phyloP scores from a whole-genome alignment of 2,797 vertebrate genomes.

The Diplodus puntazzo region DNA sequence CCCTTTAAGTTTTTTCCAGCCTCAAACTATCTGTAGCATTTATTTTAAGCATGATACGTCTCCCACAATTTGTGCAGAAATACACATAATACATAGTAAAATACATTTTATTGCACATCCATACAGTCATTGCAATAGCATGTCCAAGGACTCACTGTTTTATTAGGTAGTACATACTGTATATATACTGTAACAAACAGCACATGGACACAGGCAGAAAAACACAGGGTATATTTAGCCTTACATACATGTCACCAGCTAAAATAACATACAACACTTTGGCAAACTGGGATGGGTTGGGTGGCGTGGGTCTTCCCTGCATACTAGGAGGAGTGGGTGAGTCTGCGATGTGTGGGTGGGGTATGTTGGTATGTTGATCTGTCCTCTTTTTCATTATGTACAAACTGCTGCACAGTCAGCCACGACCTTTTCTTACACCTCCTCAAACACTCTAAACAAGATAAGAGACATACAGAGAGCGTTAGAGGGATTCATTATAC shows the following conservation, averaged over 20 bases:
- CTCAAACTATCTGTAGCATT: neutral
- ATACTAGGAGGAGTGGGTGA: conserved; percentile 25
- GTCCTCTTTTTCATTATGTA: conserved; percentile 55
- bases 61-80: conserved; percentile 5
- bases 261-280: conserved; percentile 52
- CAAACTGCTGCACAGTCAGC: conserved; percentile 51
- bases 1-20: neutral
- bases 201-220: conserved; percentile 49
- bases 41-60: neutral
- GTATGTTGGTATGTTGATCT: conserved; percentile 33
- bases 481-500: conserved; percentile 12
- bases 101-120: conserved; percentile 64
- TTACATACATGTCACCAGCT: conserved; percentile 56
- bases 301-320: conserved; percentile 21
- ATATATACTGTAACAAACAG: conserved; percentile 49
- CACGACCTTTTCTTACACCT: conserved; percentile 40
- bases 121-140: conserved; percentile 39
- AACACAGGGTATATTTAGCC: conserved; percentile 42
- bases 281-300: conserved; percentile 32
- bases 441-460: conserved; percentile 53
- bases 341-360: neutral
- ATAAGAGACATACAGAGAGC: conserved; percentile 30
- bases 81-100: conserved; percentile 52
- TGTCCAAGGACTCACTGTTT: conserved; percentile 52
- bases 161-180: conserved; percentile 65